Conservation (phyloP, 2,888 invertebrate species). For the Listrodromus nycthemerus region DNA sequence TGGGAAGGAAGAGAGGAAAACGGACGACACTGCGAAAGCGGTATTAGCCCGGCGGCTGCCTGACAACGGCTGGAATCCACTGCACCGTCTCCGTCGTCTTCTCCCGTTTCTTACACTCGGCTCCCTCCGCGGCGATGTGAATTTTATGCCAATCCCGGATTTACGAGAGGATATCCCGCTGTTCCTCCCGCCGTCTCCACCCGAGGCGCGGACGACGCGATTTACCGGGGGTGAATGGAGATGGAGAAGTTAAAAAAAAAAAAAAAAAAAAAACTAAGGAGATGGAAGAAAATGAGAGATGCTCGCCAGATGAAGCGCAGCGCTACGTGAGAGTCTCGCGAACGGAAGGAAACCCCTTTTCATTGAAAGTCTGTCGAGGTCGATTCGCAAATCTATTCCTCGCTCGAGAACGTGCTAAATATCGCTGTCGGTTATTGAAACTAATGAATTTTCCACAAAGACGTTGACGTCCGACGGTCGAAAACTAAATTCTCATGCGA, state of each 20-base stretch:
- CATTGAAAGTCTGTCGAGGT: not conserved
- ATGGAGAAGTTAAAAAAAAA: not conserved
- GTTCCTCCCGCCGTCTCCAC: conserved; percentile 32
- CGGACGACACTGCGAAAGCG: conserved; percentile 20
- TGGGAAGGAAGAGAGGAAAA: not conserved
- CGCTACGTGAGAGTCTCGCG: conserved; percentile 45
- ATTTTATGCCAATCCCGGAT: conserved; percentile 60
- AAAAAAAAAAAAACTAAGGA: too few species aligned
- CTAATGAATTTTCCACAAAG: too few species aligned
- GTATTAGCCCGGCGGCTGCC: conserved; percentile 30
- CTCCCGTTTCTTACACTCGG: not conserved
- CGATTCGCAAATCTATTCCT: conserved; percentile 10
- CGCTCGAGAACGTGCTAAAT: not conserved
- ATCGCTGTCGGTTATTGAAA: too few species aligned
- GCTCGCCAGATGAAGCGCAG: conserved; percentile 52
- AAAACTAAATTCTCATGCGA: too few species aligned
- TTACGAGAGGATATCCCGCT: conserved; percentile 60
- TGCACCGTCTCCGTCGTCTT: conserved; percentile 26
- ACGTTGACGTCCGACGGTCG: too few species aligned
- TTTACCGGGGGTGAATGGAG: conserved; percentile 1
- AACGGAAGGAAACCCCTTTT: conserved; percentile 17
- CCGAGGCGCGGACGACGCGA: conserved; percentile 20
- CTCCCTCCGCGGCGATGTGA: conserved; percentile 52
- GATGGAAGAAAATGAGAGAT: not conserved
- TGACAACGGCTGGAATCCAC: conserved; percentile 39